Percentiles rank a stretch among this genome's conserved stretches.
phyloP scores from a whole-genome alignment of 2,797 vertebrate species.

The Chelidonichthys spinosus region DNA sequence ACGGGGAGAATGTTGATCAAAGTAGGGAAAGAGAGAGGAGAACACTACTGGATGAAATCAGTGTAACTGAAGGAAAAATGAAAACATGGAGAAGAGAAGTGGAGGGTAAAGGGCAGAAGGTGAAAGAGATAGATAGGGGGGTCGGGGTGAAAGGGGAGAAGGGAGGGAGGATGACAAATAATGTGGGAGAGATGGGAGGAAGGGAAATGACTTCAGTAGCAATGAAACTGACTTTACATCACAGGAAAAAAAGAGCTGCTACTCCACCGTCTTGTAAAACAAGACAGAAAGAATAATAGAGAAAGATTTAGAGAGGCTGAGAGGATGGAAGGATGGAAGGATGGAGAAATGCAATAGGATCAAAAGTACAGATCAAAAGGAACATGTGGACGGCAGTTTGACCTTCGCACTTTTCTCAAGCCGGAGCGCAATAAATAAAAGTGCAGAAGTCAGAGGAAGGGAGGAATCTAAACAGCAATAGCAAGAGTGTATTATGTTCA shows the following conservation, averaged over 20 bases:
- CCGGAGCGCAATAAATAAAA: background rate
- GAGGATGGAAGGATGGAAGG: background rate
- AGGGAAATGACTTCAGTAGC: conserved; percentile 59
- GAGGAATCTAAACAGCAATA: background rate
- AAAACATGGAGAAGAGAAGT: conserved; percentile 31
- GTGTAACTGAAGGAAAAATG: conserved; percentile 48
- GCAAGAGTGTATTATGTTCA: background rate
- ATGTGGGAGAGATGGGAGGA: conserved; percentile 52
- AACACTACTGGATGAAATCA: conserved; percentile 19
- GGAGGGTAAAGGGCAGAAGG: conserved; percentile 54
- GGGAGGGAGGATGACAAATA: conserved; percentile 57
- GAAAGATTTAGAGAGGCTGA: conserved; percentile 5
- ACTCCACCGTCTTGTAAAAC: conserved; percentile 25
- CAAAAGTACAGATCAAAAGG: background rate
- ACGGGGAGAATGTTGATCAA: conserved; percentile 48
- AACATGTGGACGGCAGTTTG: conserved; percentile 15
- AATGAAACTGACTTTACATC: conserved; percentile 36
- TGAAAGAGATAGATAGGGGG: conserved; percentile 34
- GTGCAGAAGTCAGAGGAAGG: background rate
- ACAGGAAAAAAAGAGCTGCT: conserved; percentile 31
- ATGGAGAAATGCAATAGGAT: background rate
- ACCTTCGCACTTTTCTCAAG: background rate
- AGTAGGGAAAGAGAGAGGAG: conserved; percentile 39
- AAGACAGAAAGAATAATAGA: conserved; percentile 37
- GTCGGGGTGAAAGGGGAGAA: conserved; percentile 12